A percentile compares a stretch with the other conserved stretches of the same genome.
phyloP scores from a whole-genome alignment of 2,888 invertebrate genomes.

The Ischnura elegans region DNA sequence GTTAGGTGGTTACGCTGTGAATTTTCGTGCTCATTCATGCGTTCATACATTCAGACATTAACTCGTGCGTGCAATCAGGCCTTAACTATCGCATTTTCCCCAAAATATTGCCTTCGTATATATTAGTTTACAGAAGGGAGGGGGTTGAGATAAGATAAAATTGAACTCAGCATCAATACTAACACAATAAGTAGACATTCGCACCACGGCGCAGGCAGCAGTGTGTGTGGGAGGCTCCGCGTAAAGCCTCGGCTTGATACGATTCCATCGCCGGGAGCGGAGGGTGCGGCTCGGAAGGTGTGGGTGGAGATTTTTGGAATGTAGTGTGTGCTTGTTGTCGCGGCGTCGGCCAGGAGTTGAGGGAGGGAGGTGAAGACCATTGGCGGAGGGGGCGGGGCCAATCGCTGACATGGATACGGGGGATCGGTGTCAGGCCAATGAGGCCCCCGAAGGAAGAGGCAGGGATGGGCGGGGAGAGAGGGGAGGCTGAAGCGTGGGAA shows the following conservation, averaged over 20 bases:
- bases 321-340: not conserved
- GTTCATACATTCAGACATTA: too few relatives aligned
- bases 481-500: not conserved
- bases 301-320: not conserved
- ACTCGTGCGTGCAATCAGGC: too few relatives aligned
- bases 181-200: not conserved
- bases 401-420: slow-evolving; percentile 64
- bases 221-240: not conserved
- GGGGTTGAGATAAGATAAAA: too few relatives aligned
- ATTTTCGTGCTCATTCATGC: too few relatives aligned
- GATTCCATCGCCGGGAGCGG: not conserved
- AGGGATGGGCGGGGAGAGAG: not conserved
- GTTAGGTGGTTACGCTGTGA: too few relatives aligned
- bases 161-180: not conserved
- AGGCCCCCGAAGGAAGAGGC: not conserved
- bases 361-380: slow-evolving; percentile 39
- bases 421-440: slow-evolving; percentile 67
- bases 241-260: not conserved
- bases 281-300: not conserved
- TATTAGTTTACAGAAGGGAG: too few relatives aligned
- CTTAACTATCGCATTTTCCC: too few relatives aligned
- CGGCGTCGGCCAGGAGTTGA: too few relatives aligned
- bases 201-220: not conserved
- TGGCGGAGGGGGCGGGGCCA: slow-evolving; percentile 65
- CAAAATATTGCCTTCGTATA: too few relatives aligned